These are phyloP conservation scores for Lycocerus yunnanus DNA, from an alignment of 2,888 invertebrate species.

Conservation along the genomic window DNA sequence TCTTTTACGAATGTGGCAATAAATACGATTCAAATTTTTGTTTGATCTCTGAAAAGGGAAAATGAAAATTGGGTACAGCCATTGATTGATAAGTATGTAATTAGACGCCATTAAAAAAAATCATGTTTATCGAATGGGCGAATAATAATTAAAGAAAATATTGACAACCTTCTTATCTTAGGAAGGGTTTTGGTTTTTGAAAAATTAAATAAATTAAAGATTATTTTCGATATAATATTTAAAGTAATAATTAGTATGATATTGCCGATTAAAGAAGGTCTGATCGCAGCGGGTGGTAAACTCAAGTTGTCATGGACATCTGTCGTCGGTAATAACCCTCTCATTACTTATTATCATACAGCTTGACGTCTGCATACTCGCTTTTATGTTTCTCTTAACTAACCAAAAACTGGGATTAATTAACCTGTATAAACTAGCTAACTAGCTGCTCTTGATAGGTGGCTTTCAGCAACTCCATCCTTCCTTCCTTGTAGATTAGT, in stretches of 20 bases:
- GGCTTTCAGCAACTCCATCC: slow-evolving; percentile 24
- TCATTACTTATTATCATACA: slow-evolving; percentile 52
- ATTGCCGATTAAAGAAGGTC: slow-evolving; percentile 39
- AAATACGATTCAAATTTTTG: too few relatives aligned
- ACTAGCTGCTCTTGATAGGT: slow-evolving; percentile 50
- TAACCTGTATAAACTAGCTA: slow-evolving; percentile 49
- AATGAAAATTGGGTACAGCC: too few relatives aligned
- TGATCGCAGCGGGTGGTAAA: slow-evolving; percentile 42
- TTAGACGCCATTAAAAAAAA: not conserved
- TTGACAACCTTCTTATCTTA: not conserved
- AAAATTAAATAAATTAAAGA: not conserved
- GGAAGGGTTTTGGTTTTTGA: not conserved
- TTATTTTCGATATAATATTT: slow-evolving; percentile 1
- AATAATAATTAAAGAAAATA: not conserved
- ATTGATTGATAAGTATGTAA: too few relatives aligned
- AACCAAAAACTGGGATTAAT: slow-evolving; percentile 52
- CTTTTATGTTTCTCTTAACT: slow-evolving; percentile 50
- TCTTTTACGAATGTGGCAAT: too few relatives aligned
- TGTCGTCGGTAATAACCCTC: slow-evolving; percentile 51
- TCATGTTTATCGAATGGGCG: not conserved
- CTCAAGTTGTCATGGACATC: slow-evolving; percentile 47
- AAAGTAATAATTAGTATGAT: slow-evolving; percentile 34
- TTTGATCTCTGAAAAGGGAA: too few relatives aligned
- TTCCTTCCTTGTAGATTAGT: slow-evolving; percentile 17
- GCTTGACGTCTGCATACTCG: slow-evolving; percentile 46